Evolutionary conservation across 2,113 vertebrate species (phyloP).

Genomic region (Vulpes vulpes): DNA sequence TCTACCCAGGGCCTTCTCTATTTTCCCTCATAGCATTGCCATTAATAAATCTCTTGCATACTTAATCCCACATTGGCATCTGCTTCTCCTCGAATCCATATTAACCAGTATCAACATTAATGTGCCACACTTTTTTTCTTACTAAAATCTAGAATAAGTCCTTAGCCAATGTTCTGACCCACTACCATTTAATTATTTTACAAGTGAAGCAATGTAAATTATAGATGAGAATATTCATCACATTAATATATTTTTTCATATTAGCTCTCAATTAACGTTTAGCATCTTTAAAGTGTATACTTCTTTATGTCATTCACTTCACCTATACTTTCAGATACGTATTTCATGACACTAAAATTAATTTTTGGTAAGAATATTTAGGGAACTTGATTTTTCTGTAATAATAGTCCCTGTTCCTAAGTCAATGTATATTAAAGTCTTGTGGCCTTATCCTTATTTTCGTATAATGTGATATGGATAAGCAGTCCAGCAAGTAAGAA

Average conservation of each 20-base stretch:
- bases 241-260: not conserved
- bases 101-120: not conserved
- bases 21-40: not conserved
- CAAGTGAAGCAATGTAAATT: not conserved
- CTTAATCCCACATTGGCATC: not conserved
- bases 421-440: not conserved
- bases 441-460: not conserved
- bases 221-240: not conserved
- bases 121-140: not conserved
- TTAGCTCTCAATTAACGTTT: not conserved
- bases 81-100: not conserved
- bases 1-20: not conserved
- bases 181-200: not conserved
- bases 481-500: not conserved
- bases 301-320: not conserved
- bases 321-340: not conserved
- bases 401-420: slow-evolving; percentile 11
- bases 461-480: not conserved
- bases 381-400: not conserved
- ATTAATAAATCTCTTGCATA: not conserved
- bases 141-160: not conserved
- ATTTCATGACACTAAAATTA: not conserved
- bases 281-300: not conserved
- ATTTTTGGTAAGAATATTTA: not conserved
- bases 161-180: not conserved